These are phyloP conservation scores for Hemichromis elongatus DNA, from an alignment of 2,113 vertebrate genomes.

Conservation along the genomic window DNA sequence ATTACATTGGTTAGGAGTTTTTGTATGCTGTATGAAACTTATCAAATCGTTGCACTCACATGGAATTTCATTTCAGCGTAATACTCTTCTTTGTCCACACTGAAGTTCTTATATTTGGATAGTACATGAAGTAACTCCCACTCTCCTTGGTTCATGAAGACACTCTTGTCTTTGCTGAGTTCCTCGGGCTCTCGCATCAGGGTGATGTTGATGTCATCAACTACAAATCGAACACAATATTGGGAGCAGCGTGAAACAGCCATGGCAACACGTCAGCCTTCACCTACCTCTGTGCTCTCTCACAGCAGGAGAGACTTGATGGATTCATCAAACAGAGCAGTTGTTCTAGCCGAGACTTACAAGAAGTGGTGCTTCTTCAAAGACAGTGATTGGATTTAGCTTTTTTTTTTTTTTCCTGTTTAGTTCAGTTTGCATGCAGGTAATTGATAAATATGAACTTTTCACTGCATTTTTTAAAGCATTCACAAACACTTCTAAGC, in stretches of 20 bases:
- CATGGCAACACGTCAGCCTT: conserved; percentile 3
- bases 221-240: conserved; percentile 61
- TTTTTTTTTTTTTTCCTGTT: background rate
- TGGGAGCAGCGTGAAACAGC: conserved; percentile 15
- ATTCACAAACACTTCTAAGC: background rate
- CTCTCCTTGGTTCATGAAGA: conserved; percentile 98
- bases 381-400: background rate
- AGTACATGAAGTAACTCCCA: conserved; percentile 94
- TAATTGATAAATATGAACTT: background rate
- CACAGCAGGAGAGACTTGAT: background rate
- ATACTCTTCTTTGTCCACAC: conserved; percentile 76
- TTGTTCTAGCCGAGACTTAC: background rate
- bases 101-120: conserved; percentile 84
- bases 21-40: background rate
- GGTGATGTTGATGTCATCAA: conserved; percentile 93
- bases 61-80: conserved; percentile 97
- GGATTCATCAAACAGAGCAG: background rate
- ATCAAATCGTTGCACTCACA: conserved; percentile 68
- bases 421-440: background rate
- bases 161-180: conserved; percentile 81
- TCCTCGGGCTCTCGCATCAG: conserved; percentile 86
- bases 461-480: background rate
- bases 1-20: accelerated
- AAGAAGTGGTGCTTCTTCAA: background rate
- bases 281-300: background rate